phyloP scores from a whole-genome alignment of 1,140 invertebrate species.

The Polypedilum vanderplanki region DNA sequence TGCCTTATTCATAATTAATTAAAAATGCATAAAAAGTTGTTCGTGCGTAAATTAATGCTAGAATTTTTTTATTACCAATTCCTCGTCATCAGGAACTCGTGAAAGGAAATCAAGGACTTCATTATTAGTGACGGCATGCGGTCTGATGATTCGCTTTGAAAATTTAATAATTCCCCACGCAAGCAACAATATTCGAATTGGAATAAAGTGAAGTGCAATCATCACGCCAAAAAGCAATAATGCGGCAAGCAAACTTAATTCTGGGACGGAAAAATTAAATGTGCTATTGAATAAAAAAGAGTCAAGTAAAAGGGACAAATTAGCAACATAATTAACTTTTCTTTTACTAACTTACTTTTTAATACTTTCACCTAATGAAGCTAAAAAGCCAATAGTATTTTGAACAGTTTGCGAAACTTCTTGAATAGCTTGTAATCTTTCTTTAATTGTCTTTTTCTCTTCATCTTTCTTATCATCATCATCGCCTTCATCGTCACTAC shows the following conservation, averaged over 20 bases:
- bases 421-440: conserved; percentile 87
- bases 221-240: conserved; percentile 61
- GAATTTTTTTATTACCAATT: conserved; percentile 60
- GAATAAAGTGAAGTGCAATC: conserved; percentile 82
- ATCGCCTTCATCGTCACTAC: conserved; percentile 54
- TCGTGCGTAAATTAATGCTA: not conserved
- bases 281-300: conserved; percentile 58
- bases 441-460: conserved; percentile 92
- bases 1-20: not conserved
- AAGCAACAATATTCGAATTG: conserved; percentile 84
- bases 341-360: conserved; percentile 69
- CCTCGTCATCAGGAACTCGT: conserved; percentile 90
- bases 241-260: conserved; percentile 88
- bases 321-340: not conserved
- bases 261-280: conserved; percentile 96
- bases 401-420: conserved; percentile 93
- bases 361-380: conserved; percentile 82
- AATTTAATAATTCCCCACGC: conserved; percentile 98
- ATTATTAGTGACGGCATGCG: conserved; percentile 94
- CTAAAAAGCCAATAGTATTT: conserved; percentile 87
- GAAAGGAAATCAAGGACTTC: conserved; percentile 94
- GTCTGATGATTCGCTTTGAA: conserved; percentile 83
- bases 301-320: not conserved
- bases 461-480: conserved; percentile 77
- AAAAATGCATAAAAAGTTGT: conserved; percentile 22